Base-by-base conservation (phyloP, 1,140 invertebrate genomes). In the Anastrepha obliqua region DNA sequence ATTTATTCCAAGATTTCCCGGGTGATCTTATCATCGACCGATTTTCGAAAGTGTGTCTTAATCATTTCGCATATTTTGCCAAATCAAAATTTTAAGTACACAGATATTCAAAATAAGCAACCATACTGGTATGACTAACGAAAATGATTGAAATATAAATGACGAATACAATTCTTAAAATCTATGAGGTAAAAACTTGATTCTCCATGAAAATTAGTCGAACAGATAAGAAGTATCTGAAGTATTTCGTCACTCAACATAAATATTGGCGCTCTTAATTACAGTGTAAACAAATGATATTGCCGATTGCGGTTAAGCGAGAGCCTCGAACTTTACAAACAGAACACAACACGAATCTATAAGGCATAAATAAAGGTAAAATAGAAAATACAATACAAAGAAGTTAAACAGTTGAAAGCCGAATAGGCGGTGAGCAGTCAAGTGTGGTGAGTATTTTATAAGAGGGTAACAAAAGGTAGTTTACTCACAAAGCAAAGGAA, bases 241-340 rank as follows among this genome's bases (percentile, higher is more conserved):
- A 81, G 55, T 6, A 81, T n/a, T 9, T 44, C 39, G 42, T 74
- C 42, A 47, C 67, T 15, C 44, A 42, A 13, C 44, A n/a, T 74
- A 44, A 58, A 51, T 55, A 55, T 81, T 55, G 47, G 44, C 47
- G 74, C 44, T 81, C 74, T 81, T 55, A 81, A 55, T 81, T 81
- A 55, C 74, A 81, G 70, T 74, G 70, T 47, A 51, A 74, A n/a
- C 70, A 74, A 51, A 44, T 74, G 70, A 74, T 51, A 15, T 74
- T 51, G 15, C 70, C 3, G 70, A n/a, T 39, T 51, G 44, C 70
- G n/a, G 11, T 42, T 74, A 13, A 74, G 17, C 11, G 65, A 70
- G 67, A 51, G 74, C 17, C 74, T 8, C 39, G 20, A 42, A 67
- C 29, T 7, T 8, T 9, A 74, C 70, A 81, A 2, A 81, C 1